Evolutionary conservation across 2,797 vertebrate genomes (phyloP), one percentile per base, ranked within the genome.

Genomic region (Rallus crepitans): DNA sequence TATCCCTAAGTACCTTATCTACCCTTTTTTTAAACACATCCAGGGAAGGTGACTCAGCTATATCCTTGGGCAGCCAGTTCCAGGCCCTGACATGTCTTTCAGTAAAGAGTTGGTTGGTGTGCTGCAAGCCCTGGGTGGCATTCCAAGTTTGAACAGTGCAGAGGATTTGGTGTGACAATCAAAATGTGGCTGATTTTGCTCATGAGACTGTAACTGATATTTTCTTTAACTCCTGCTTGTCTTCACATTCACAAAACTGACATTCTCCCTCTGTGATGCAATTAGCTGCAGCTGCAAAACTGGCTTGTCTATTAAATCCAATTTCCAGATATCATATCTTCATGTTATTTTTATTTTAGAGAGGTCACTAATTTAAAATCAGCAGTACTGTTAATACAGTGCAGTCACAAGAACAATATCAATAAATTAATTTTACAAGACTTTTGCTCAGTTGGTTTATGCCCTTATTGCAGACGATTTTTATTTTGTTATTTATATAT

Each of bases 231-330:
- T 83, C 8, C 31, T 5, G 4, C 6, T 19, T 0, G 30, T 61
- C 11, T 50, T 86, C 20, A 73, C 35, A 14, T 39, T 39, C 24
- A 33, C 35, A 60, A 4, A 81, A 21, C 28, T 64, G n/a, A 15
- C 14, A 6, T 52, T 5, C 3, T 40, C 75, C 9, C 39, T 66
- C 27, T 2, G 0, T 28, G 19, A 4, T 25, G 13, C 56, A 30
- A 16, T 15, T 42, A 47, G 11, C 11, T 70, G 17, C 12, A 63
- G 13, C n/a, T 88, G 60, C 33, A 90, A n/a, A 66, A 86, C 24
- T 39, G 24, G 11, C 48, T 78, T 56, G 31, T 16, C 8, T 89
- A 48, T 75, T 33, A 42, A 78, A 81, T 56, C 23, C 2, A 7
- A 12, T 21, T 89, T 64, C n/a, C n/a, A 71, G 53, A 4, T 75